These are phyloP conservation scores for Fragum fragum DNA, from an alignment of 2,888 invertebrate genomes.

Conservation along the genomic window DNA sequence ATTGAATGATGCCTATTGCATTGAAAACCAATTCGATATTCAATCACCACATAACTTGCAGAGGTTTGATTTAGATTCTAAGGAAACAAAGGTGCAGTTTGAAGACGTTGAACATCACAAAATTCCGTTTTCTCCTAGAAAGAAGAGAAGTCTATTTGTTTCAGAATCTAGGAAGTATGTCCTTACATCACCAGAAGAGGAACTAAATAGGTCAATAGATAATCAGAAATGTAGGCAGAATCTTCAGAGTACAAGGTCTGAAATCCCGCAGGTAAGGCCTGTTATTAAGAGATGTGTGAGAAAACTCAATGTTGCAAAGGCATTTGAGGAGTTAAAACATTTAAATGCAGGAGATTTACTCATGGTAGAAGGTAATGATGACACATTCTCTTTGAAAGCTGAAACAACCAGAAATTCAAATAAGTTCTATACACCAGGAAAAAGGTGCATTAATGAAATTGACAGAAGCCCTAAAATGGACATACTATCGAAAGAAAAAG, in stretches of 20 bases:
- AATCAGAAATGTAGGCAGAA: slow-evolving; percentile 7
- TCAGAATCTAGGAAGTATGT: neutral
- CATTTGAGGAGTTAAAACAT: slow-evolving; percentile 15
- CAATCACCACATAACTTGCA: neutral
- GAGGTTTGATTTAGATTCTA: neutral
- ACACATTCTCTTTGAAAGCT: neutral
- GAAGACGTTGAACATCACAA: slow-evolving; percentile 15
- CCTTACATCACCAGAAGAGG: slow-evolving; percentile 13
- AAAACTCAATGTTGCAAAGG: slow-evolving; percentile 6
- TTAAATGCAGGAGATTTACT: slow-evolving; percentile 15
- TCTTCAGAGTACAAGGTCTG: neutral
- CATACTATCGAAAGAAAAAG: neutral
- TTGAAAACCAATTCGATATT: neutral
- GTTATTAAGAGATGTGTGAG: slow-evolving; percentile 24
- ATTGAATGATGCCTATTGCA: neutral
- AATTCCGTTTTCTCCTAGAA: slow-evolving; percentile 16
- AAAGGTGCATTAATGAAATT: slow-evolving; percentile 12
- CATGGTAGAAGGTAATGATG: slow-evolving; percentile 2
- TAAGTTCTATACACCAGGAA: neutral
- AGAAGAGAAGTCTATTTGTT: neutral
- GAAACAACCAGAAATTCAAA: neutral
- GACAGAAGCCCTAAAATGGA: slow-evolving; percentile 8
- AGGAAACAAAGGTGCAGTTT: slow-evolving; percentile 16
- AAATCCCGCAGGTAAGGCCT: neutral
- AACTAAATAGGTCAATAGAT: slow-evolving; percentile 19